Conservation (phyloP, 1,140 invertebrate species). For the Bombus impatiens region DNA sequence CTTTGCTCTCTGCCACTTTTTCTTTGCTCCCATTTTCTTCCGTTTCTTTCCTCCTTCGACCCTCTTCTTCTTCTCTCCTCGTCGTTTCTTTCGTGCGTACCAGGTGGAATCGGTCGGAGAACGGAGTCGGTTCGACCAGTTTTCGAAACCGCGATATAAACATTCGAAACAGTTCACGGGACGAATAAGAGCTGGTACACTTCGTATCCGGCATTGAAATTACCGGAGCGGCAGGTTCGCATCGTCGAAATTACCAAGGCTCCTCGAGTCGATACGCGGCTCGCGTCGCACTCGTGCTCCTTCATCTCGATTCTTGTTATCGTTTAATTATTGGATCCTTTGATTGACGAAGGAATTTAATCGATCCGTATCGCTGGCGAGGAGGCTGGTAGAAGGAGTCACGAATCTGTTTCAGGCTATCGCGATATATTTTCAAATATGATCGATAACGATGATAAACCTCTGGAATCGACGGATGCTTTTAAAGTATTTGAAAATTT, state of each 20-base stretch:
- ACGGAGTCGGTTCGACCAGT: background rate
- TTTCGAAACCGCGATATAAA: background rate
- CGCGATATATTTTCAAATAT: background rate
- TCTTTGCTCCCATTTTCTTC: background rate
- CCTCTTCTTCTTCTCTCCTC: background rate
- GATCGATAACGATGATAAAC: background rate
- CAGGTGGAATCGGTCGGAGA: background rate
- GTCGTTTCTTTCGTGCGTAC: too few species aligned
- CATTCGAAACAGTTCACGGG: background rate
- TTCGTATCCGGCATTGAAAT: constrained; percentile 33
- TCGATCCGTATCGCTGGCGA: background rate
- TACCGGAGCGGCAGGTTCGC: background rate
- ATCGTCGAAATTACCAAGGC: constrained; percentile 19
- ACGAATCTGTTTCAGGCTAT: background rate
- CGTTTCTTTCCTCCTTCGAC: background rate
- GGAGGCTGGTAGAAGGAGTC: background rate
- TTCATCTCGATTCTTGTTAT: constrained; percentile 20
- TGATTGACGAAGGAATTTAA: constrained; percentile 35
- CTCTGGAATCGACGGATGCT: rapidly evolving
- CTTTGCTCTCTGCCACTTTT: background rate
- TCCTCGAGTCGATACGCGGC: background rate
- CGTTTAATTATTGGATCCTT: constrained; percentile 26
- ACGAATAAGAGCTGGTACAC: too few species aligned
- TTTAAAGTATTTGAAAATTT: background rate
- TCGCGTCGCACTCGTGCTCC: background rate